phyloP scores from a whole-genome alignment of 1,140 invertebrate species.

The Cydia fagiglandana region DNA sequence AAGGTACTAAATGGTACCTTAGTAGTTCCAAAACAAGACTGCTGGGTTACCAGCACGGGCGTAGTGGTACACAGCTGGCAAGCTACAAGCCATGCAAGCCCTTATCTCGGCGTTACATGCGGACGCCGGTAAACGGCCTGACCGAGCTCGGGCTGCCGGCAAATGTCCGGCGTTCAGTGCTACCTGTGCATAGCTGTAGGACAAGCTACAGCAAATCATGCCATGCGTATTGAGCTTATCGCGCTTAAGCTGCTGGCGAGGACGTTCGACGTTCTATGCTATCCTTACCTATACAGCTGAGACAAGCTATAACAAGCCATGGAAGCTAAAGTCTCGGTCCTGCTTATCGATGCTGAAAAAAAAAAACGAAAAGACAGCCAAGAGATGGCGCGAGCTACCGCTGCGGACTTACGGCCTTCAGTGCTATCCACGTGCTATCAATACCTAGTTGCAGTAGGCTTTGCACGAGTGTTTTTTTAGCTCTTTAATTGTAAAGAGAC shows the following conservation, averaged over 20 bases:
- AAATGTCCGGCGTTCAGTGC: neutral
- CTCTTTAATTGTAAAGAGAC: no score
- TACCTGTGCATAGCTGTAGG: no score
- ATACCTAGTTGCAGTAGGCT: neutral
- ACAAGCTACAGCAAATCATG: no score
- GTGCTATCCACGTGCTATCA: no score
- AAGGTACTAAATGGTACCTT: no score
- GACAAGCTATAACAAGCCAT: neutral
- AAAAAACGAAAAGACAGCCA: conserved; percentile 34
- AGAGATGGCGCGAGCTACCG: conserved; percentile 41
- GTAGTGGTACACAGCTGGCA: neutral
- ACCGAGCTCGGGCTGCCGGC: neutral
- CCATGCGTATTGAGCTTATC: no score
- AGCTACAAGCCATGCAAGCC: neutral
- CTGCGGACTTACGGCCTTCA: conserved; percentile 21
- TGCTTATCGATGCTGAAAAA: neutral
- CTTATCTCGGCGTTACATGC: neutral
- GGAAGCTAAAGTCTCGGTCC: neutral
- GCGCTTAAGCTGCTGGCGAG: no score
- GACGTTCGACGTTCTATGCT: no score
- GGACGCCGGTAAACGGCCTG: neutral
- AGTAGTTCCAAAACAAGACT: no score
- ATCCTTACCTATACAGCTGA: neutral
- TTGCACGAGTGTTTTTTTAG: no score
- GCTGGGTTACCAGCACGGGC: no score